phyloP scores from a whole-genome alignment of 2,888 invertebrate genomes.

The Agrotis puta region DNA sequence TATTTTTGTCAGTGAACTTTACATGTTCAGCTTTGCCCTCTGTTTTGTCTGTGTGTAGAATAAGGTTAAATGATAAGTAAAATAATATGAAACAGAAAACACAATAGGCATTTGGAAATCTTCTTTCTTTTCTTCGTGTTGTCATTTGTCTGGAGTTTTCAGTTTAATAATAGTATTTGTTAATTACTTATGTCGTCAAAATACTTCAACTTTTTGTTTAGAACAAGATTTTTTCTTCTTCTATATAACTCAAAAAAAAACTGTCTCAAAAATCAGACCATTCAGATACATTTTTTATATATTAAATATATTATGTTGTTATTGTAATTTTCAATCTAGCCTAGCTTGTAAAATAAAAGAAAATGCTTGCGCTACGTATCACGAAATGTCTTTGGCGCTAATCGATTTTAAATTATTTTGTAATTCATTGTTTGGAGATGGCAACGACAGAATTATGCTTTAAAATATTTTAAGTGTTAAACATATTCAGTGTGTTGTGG shows the following conservation, averaged over 20 bases:
- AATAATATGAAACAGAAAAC: conserved; percentile 34
- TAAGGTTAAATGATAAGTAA: conserved; percentile 63
- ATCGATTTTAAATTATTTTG: not conserved
- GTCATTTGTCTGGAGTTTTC: not conserved
- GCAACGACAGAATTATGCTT: not conserved
- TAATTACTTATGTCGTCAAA: not conserved
- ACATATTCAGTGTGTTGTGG: not conserved
- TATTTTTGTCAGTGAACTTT: not conserved
- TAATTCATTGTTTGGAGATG: not conserved
- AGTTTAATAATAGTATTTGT: not conserved
- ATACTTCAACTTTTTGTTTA: not conserved
- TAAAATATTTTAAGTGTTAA: not conserved
- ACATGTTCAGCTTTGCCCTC: conserved; percentile 64
- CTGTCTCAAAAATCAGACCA: not conserved
- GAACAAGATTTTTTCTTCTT: not conserved
- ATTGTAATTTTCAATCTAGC: conserved; percentile 17
- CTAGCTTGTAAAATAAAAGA: conserved; percentile 38
- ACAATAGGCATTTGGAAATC: conserved; percentile 27
- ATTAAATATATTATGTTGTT: not conserved
- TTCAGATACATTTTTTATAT: too few species aligned
- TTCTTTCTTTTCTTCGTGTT: conserved; percentile 4
- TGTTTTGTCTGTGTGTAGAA: conserved; percentile 55
- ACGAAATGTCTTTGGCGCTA: not conserved
- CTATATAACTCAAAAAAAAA: not conserved
- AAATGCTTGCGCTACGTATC: not conserved